Conservation (phyloP, 1,140 invertebrate species). For the Euwallacea similis region DNA sequence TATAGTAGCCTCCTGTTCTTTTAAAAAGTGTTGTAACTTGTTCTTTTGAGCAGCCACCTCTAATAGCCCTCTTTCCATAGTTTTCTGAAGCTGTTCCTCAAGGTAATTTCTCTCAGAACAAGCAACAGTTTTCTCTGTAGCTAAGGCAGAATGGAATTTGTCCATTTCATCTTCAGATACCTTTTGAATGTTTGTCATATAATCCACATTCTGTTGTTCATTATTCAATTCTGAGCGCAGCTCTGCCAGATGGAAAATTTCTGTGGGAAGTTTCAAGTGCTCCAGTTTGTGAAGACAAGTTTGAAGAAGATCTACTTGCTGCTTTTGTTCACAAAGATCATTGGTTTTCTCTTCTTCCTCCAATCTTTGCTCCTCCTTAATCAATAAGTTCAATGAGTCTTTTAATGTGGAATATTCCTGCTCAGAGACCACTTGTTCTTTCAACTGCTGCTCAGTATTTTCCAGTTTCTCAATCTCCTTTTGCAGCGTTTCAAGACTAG, state of each 20-base stretch:
- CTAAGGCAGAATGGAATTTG: no score
- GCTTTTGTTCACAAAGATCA: conserved; percentile 14
- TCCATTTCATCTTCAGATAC: no score
- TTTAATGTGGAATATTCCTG: conserved; percentile 13
- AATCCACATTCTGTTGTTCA: conserved; percentile 1
- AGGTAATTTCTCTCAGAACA: no score
- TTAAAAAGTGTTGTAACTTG: no score
- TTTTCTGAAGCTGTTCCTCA: no score
- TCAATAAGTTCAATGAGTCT: not conserved
- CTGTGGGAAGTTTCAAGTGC: not conserved
- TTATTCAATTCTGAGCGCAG: not conserved
- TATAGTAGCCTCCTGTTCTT: no score
- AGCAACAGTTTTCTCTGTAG: no score
- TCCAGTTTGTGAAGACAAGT: not conserved
- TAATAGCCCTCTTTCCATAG: no score
- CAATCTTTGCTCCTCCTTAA: conserved; percentile 13
- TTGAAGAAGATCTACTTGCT: conserved; percentile 2
- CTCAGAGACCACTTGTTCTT: conserved; percentile 15
- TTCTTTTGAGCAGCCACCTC: no score
- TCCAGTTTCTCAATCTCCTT: conserved; percentile 15
- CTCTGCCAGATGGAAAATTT: not conserved
- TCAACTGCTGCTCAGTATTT: conserved; percentile 7
- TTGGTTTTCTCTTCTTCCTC: conserved; percentile 15
- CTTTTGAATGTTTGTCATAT: no score
- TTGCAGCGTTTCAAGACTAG: not conserved